Evolutionary conservation across 1,140 invertebrate genomes (phyloP), one percentile per base, ranked within the genome.

Genomic region (Drosophila tristis): DNA sequence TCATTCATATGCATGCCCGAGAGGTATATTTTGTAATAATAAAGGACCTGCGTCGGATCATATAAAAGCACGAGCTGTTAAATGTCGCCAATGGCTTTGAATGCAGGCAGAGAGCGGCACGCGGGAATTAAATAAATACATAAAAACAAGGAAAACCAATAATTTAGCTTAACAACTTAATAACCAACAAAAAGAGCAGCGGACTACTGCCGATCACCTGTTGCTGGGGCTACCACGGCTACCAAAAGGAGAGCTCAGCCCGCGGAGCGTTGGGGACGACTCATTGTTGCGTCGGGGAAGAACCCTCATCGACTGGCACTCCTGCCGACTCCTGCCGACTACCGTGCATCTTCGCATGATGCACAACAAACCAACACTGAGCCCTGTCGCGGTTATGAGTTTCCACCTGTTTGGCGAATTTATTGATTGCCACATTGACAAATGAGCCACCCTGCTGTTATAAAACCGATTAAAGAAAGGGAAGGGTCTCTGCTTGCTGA

Each of bases 151-250:
- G 23, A 68, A 68, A 74, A 70, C 68, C 72, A 89, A 89, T 79
- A 84, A 90, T 80, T 84, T 78, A 84, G 76, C 66, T 87, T 89
- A 87, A 87, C 84, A 87, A 87, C 84, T 87, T 90, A 87, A 87
- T 87, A 87, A 39, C 4, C 35, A 39, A 89, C 71, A 76, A 87
- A 77, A 58, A 26, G 13, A 44, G 15, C n/a, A 75, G 60, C 71
- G 53, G 54, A 45, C 48, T 59, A 55, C 55, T 45, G 31, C 16
- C 51, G 56, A 70, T 76, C 74, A 76, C 74, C 74, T 76, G 73
- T 75, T 74, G 25, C 49, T 2, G 29, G 29, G 29, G 29, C 26
- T 7, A 23, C 43, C 49, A 53, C 35, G 47, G 29, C 43, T 43
- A 53, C 31, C 48, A 45, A 39, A 51, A 56, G 50, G 74, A 70